Base-by-base conservation (phyloP, 2,797 vertebrate species). In the Thalassophryne amazonica region DNA sequence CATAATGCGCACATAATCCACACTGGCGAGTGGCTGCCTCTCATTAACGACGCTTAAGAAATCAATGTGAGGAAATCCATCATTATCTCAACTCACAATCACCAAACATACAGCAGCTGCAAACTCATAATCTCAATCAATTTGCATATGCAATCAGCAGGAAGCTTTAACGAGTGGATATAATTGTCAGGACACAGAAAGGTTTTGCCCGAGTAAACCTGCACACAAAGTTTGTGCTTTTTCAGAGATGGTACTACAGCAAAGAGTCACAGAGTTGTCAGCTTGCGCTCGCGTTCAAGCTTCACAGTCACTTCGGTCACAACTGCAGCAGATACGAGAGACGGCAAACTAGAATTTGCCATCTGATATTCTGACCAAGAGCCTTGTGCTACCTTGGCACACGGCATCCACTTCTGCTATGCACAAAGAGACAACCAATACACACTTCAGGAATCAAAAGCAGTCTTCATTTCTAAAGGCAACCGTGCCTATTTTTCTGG, bases 61-160 rank as follows among this genome's bases (percentile, higher is more conserved):
- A 69, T 61, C 54, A 70, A 74, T 58, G 37, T 43, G 66, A 77
- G 73, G 69, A 80, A 80, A 81, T 78, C 58, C 50, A 40, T 76
- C 63, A 63, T 73, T 75, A 82, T 82, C 65, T 1, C 48, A 38
- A 47, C 54, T 63, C 15, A 40, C 74, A 85, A 83, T 84, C 84
- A 84, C 50, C 65, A 67, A 73, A 78, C 60, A 74, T 74, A 53
- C 49, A 54, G 59, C 41, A 32, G 53, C 22, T 45, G 55, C 63
- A 60, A 63, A 79, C 50, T 76, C 73, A 43, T 69, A 82, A 81
- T 82, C 73, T 76, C 2, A 7, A 27, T 41, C 34, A 70, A 85
- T 87, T 82, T 85, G 81, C 83, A 82, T 87, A 59, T 40, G 69
- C 76, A 86, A 87, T 86, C 80, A 89, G 70, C 36, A n/a, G 51